These are phyloP conservation scores for Caenorhabditis briggsae DNA, from an alignment of 1,140 invertebrate species.

Conservation along the genomic window DNA sequence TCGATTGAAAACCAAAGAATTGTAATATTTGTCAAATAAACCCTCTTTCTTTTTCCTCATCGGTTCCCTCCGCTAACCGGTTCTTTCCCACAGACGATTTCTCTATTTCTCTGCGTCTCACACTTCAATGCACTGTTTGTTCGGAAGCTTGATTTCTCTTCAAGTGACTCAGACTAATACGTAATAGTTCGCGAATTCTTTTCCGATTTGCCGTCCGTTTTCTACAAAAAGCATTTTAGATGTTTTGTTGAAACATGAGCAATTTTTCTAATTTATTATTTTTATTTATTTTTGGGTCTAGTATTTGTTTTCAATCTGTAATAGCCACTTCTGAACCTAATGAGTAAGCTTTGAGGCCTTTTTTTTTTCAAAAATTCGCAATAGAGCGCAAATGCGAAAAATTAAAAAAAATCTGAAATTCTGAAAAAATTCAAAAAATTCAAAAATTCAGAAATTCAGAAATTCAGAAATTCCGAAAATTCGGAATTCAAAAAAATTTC, in stretches of 20 bases:
- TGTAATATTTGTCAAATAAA: conserved; percentile 32
- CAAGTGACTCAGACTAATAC: conserved; percentile 44
- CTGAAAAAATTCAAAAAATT: too few relatives aligned
- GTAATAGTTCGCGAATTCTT: background rate
- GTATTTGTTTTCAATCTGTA: background rate
- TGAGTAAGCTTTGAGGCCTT: background rate
- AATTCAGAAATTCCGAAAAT: too few relatives aligned
- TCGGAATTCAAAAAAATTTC: too few relatives aligned
- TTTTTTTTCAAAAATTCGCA: background rate
- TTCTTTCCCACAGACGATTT: background rate
- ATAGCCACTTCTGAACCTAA: background rate
- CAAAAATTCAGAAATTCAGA: too few relatives aligned
- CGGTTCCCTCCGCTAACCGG: background rate
- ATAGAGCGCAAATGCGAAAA: background rate
- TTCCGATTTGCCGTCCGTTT: too few relatives aligned
- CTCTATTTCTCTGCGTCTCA: conserved; percentile 17
- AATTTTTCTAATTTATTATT: background rate
- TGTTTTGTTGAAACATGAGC: background rate
- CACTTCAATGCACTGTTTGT: background rate
- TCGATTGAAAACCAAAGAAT: too few relatives aligned
- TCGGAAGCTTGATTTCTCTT: conserved; percentile 35
- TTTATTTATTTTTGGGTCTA: background rate
- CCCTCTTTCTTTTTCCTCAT: background rate
- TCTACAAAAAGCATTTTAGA: background rate
- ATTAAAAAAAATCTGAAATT: too few relatives aligned